Percentiles rank a stretch among this genome's conserved stretches.
Conservation (phyloP, 2,113 vertebrate genomes). For the Callionymus lyra region DNA sequence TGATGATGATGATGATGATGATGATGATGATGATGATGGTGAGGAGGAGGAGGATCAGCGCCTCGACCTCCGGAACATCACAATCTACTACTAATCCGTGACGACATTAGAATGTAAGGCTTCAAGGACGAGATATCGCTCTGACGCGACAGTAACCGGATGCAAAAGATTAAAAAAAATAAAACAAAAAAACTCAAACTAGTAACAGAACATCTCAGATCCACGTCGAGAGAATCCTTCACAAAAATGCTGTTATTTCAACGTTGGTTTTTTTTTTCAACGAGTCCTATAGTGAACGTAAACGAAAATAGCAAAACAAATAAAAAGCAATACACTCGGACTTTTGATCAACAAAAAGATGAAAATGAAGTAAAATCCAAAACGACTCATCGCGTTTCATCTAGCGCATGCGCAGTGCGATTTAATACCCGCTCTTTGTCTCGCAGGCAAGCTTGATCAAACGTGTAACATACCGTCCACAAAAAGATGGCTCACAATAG, state of each 20-base stretch:
- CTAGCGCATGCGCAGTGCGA: slow-evolving; percentile 23
- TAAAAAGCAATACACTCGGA: slow-evolving; percentile 49
- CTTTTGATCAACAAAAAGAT: slow-evolving; percentile 48
- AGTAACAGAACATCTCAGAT: neutral
- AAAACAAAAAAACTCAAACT: too few relatives aligned
- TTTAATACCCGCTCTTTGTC: slow-evolving; percentile 1
- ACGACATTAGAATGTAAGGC: too few relatives aligned
- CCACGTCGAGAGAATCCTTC: slow-evolving; percentile 15
- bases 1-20: too few relatives aligned
- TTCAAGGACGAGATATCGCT: too few relatives aligned
- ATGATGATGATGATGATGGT: too few relatives aligned
- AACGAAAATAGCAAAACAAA: slow-evolving; percentile 51
- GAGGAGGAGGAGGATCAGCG: too few relatives aligned
- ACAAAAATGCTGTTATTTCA: neutral
- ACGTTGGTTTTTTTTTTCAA: too few relatives aligned
- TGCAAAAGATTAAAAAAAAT: too few relatives aligned
- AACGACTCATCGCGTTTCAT: slow-evolving; percentile 48
- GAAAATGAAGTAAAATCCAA: slow-evolving; percentile 57
- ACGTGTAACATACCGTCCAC: neutral
- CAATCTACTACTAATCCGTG: too few relatives aligned
- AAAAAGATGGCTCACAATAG: neutral
- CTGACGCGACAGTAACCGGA: too few relatives aligned
- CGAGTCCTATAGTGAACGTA: slow-evolving; percentile 54
- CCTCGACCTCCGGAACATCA: too few relatives aligned
- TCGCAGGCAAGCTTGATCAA: slow-evolving; percentile 1